These are phyloP conservation scores for Micrasema longulum DNA, from an alignment of 1,140 invertebrate species.

Conservation along the genomic window DNA sequence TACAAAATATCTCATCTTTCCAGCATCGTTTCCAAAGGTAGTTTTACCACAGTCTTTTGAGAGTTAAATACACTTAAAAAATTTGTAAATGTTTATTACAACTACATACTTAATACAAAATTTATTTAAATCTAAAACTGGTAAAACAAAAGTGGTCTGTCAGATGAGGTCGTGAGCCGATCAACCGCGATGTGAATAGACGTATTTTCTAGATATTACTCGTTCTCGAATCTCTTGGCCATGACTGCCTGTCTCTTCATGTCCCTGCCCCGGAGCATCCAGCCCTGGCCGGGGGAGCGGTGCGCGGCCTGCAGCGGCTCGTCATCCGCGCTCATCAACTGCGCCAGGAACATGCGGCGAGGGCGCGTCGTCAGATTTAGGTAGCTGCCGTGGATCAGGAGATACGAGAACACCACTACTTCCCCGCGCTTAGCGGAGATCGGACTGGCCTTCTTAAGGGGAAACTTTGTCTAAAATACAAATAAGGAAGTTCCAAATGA, in stretches of 20 bases:
- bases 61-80: no score
- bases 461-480: slow-evolving; percentile 64
- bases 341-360: slow-evolving; percentile 72
- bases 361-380: slow-evolving; percentile 66
- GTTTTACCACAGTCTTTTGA: no score
- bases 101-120: no score
- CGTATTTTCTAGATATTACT: no score
- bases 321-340: slow-evolving; percentile 70
- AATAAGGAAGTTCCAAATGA: background rate
- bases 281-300: slow-evolving; percentile 66
- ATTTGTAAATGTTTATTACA: no score
- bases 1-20: no score
- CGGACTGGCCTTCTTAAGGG: slow-evolving; percentile 69
- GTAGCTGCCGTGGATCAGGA: slow-evolving; percentile 73
- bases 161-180: no score
- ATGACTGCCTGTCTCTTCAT: slow-evolving; percentile 61
- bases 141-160: no score
- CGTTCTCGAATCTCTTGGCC: slow-evolving; percentile 57
- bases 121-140: no score
- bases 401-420: slow-evolving; percentile 72
- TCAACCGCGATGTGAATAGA: no score
- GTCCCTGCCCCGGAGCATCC: slow-evolving; percentile 68
- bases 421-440: slow-evolving; percentile 69
- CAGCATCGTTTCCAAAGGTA: no score
- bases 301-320: slow-evolving; percentile 64